These are phyloP conservation scores for Cyanoliseus patagonus DNA, from an alignment of 2,113 vertebrate genomes.

Conservation along the genomic window DNA sequence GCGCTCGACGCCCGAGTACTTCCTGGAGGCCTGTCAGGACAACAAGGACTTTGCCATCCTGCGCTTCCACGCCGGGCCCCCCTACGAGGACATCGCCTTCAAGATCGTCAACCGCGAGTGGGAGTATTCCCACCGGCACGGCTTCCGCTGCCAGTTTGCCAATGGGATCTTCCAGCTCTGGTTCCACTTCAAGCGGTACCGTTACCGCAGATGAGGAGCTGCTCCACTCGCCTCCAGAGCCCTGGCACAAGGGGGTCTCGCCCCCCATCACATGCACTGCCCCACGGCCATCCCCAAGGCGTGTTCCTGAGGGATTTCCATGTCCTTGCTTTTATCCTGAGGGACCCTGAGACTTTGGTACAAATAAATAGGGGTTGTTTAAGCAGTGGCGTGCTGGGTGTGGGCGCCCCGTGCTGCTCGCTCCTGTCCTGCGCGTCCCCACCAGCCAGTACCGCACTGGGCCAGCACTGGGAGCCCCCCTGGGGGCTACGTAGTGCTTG, in stretches of 20 bases:
- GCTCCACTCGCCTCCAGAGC: rapidly evolving
- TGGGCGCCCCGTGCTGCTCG: rapidly evolving
- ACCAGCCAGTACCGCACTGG: neutral
- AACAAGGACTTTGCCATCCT: conserved; percentile 96
- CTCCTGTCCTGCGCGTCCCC: rapidly evolving
- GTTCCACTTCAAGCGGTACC: conserved; percentile 98
- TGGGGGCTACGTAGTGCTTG: neutral
- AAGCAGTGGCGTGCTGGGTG: rapidly evolving
- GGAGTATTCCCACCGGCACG: conserved; percentile 96
- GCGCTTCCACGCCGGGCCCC: conserved; percentile 93
- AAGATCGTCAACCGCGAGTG: conserved; percentile 97
- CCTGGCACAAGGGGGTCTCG: rapidly evolving
- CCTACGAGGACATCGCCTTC: conserved; percentile 97
- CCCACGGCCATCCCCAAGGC: rapidly evolving
- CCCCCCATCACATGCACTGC: neutral
- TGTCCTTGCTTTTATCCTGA: neutral
- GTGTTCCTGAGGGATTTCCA: neutral
- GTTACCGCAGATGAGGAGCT: conserved; percentile 84
- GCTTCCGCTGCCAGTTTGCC: conserved; percentile 98
- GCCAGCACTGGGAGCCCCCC: neutral
- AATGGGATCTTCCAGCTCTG: conserved; percentile 98
- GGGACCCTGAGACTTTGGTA: neutral
- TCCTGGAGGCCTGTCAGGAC: conserved; percentile 91
- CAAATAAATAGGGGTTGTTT: conserved; percentile 30
- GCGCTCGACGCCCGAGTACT: conserved; percentile 94